phyloP scores from a whole-genome alignment of 2,113 vertebrate genomes.

The Monarcha castaneiventris region DNA sequence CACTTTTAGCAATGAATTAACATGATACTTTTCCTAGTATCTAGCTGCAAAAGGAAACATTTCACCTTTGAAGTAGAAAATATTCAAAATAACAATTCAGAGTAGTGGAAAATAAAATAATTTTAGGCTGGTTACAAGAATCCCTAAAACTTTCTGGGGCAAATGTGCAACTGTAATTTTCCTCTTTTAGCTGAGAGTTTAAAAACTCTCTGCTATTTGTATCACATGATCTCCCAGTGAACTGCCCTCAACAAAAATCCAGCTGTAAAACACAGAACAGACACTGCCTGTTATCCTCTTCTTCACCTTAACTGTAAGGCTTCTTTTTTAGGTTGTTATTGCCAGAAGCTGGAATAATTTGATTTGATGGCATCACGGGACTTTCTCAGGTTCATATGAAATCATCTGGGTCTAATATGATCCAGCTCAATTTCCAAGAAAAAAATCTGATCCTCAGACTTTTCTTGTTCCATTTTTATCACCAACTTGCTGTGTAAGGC shows the following conservation, averaged over 20 bases:
- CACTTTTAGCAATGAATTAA: slow-evolving; percentile 11
- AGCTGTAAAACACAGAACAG: slow-evolving; percentile 1
- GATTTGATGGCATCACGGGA: background rate
- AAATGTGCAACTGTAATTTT: background rate
- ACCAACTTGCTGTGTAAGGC: background rate
- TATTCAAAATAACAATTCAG: background rate
- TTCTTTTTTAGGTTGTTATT: background rate
- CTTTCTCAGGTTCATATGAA: background rate
- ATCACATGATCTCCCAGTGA: background rate
- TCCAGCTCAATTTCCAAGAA: background rate
- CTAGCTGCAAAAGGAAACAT: background rate
- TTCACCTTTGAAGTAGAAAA: background rate
- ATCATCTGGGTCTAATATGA: background rate
- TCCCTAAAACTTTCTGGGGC: background rate
- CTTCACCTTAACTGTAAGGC: background rate
- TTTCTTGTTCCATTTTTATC: background rate
- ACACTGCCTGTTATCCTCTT: background rate
- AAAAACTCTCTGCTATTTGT: background rate
- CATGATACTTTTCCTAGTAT: background rate
- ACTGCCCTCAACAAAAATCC: background rate
- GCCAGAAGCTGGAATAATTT: background rate
- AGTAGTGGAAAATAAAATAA: background rate
- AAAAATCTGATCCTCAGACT: background rate
- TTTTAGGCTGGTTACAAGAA: background rate
- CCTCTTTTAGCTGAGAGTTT: background rate